Percentiles rank a stretch among this genome's conserved stretches.
phyloP scores from a whole-genome alignment of 2,797 vertebrate species.

The Pristis pectinata region DNA sequence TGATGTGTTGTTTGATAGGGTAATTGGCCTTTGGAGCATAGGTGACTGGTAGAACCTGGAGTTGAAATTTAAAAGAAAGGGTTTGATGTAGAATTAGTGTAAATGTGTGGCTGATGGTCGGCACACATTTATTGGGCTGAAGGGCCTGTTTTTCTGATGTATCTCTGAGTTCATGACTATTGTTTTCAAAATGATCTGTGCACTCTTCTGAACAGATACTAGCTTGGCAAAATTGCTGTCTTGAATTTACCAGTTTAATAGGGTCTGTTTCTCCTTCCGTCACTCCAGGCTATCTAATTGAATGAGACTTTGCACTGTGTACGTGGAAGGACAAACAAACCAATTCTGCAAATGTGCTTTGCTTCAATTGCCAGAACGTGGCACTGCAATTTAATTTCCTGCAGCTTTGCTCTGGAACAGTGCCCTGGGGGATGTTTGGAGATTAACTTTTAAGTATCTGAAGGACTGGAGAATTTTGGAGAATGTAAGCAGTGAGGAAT shows the following conservation, averaged over 20 bases:
- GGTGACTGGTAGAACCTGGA: too few species aligned
- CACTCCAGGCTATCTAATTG: neutral
- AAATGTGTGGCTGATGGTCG: too few species aligned
- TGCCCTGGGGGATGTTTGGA: neutral
- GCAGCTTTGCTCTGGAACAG: neutral
- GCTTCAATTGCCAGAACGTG: neutral
- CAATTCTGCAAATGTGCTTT: neutral
- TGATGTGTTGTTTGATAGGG: too few species aligned
- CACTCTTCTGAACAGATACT: neutral
- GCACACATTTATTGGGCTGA: too few species aligned
- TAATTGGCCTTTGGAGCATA: too few species aligned
- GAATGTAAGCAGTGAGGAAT: neutral
- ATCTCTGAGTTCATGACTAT: neutral
- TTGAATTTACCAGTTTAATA: neutral
- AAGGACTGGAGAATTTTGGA: neutral
- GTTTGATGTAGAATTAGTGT: too few species aligned
- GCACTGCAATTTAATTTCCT: conserved; percentile 7
- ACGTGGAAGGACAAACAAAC: neutral
- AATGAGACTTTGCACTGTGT: neutral
- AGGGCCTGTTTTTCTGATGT: too few species aligned
- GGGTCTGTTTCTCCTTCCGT: neutral
- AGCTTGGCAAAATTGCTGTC: neutral
- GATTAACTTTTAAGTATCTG: neutral
- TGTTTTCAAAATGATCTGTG: neutral
- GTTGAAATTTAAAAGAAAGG: too few species aligned